These are phyloP conservation scores for Panagrolaimus sp. DNA, from an alignment of 1,140 invertebrate species.

Conservation along the genomic window DNA sequence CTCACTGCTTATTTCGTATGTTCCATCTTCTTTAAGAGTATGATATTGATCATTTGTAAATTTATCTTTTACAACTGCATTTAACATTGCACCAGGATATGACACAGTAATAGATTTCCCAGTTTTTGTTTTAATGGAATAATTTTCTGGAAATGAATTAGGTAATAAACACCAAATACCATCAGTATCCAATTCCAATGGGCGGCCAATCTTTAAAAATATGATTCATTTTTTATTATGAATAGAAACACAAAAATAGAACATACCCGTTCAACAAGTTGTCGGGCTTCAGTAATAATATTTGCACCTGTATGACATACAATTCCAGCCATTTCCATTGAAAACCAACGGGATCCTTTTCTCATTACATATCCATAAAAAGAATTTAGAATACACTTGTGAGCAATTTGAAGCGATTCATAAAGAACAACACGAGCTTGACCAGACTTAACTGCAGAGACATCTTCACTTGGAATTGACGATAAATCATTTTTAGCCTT, in stretches of 20 bases:
- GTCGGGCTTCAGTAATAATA: slow-evolving; percentile 88
- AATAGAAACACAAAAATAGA: no score
- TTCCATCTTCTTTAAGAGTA: slow-evolving; percentile 72
- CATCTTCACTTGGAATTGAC: slow-evolving; percentile 78
- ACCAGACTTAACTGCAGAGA: slow-evolving; percentile 82
- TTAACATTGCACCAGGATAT: slow-evolving; percentile 91
- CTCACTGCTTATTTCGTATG: slow-evolving; percentile 76
- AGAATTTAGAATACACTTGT: slow-evolving; percentile 98
- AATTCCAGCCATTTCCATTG: slow-evolving; percentile 96
- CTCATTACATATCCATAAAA: slow-evolving; percentile 99
- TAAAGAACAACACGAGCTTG: slow-evolving; percentile 84
- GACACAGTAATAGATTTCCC: slow-evolving; percentile 71
- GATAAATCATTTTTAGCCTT: slow-evolving; percentile 78
- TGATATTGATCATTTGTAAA: slow-evolving; percentile 98
- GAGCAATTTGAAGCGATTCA: slow-evolving; percentile 92
- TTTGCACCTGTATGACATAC: slow-evolving; percentile 96
- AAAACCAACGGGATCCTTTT: slow-evolving; percentile 87
- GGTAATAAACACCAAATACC: slow-evolving; percentile 85
- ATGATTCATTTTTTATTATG: no score
- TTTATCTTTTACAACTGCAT: slow-evolving; percentile 89
- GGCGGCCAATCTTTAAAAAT: slow-evolving; percentile 68
- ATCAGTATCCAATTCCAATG: slow-evolving; percentile 77
- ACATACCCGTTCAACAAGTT: slow-evolving; percentile 76
- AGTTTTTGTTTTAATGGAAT: slow-evolving; percentile 71
- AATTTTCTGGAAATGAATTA: slow-evolving; percentile 90